phyloP scores from a whole-genome alignment of 1,140 invertebrate species.

The Drosophila baimaii region DNA sequence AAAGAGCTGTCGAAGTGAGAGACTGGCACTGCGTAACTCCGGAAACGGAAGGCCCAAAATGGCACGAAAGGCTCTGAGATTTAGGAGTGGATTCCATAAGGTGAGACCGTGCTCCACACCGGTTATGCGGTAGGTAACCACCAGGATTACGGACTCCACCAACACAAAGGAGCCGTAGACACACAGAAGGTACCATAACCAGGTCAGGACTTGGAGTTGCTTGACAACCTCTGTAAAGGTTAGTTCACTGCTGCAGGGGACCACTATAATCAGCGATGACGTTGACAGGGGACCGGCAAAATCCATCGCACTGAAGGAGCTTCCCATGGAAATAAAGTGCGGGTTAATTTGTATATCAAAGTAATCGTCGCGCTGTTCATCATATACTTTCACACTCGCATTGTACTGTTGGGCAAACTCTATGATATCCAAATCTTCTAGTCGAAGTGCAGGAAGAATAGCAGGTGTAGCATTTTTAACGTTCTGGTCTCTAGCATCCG shows the following conservation, averaged over 20 bases:
- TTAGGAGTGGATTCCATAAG: slow-evolving; percentile 5
- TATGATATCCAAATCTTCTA: neutral
- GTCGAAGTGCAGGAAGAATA: neutral
- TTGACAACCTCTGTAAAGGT: slow-evolving; percentile 13
- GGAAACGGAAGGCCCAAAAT: slow-evolving; percentile 36
- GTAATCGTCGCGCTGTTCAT: neutral
- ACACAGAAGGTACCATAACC: neutral
- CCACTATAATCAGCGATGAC: slow-evolving; percentile 6
- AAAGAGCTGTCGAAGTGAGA: no score
- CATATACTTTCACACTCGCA: neutral
- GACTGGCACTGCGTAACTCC: neutral
- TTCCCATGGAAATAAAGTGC: neutral
- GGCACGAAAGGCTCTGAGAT: slow-evolving; percentile 30
- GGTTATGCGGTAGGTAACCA: neutral
- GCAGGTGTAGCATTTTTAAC: neutral
- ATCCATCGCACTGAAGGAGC: neutral
- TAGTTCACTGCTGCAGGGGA: slow-evolving; percentile 26
- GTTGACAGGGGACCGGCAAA: neutral
- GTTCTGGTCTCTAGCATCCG: no score
- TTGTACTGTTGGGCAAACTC: neutral
- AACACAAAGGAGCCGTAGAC: slow-evolving; percentile 26
- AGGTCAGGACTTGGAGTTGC: neutral
- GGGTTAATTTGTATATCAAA: neutral
- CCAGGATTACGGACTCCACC: slow-evolving; percentile 18
- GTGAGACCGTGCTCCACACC: neutral